A percentile compares a stretch with the other conserved stretches of the same genome.
Evolutionary conservation across 2,113 vertebrate species (phyloP).

Genomic region (Butastur rufipennis): DNA sequence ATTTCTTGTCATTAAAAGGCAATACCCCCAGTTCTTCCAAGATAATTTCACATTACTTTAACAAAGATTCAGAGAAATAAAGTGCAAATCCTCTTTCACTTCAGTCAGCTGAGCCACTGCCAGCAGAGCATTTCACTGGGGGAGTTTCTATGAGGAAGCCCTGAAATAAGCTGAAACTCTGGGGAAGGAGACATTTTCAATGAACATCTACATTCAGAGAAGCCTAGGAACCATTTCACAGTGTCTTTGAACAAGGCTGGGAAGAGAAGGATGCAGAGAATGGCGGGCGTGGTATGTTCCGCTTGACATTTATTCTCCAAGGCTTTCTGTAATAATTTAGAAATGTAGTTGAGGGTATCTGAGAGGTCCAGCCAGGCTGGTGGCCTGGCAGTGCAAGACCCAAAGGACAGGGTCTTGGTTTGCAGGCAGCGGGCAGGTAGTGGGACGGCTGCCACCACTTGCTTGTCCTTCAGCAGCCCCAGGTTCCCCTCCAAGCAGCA

Average conservation of each 20-base stretch:
- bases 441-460: background rate
- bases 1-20: background rate
- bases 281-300: background rate
- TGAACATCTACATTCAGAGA: background rate
- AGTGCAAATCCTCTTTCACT: background rate
- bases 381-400: background rate
- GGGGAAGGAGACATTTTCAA: background rate
- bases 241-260: background rate
- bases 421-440: background rate
- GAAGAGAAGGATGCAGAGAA: background rate
- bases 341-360: background rate
- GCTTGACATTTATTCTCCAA: background rate
- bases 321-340: background rate
- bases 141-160: background rate
- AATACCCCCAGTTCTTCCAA: background rate
- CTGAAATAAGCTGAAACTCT: background rate
- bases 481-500: rapidly evolving
- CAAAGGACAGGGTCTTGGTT: background rate
- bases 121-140: background rate
- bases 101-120: background rate
- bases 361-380: background rate
- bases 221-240: background rate
- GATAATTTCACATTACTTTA: background rate
- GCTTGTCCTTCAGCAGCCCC: background rate
- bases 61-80: background rate